phyloP scores from a whole-genome alignment of 2,888 invertebrate genomes.

The Muschampia plurimacula region DNA sequence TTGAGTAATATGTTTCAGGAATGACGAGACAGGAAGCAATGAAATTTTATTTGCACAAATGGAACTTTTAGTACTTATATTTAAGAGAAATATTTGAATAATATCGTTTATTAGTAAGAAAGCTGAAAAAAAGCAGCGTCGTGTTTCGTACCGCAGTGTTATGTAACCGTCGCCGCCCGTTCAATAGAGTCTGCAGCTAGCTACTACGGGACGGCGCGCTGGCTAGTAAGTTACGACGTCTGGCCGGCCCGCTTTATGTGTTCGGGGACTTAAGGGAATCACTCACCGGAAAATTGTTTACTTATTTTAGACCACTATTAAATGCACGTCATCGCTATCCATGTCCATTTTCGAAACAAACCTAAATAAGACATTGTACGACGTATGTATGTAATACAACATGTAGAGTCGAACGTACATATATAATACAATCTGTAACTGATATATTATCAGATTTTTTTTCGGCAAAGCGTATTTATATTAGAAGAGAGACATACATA shows the following conservation, averaged over 20 bases:
- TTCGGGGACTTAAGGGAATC: slow-evolving; percentile 51
- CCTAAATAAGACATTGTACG: slow-evolving; percentile 5
- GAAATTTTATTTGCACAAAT: slow-evolving; percentile 5
- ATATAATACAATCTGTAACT: too few relatives aligned
- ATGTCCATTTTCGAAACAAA: slow-evolving; percentile 21
- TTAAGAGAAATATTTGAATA: slow-evolving; percentile 48
- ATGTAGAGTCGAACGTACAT: too few relatives aligned
- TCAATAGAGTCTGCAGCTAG: slow-evolving; percentile 66
- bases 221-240: slow-evolving; percentile 56
- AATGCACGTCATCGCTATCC: slow-evolving; percentile 10
- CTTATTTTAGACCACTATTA: slow-evolving; percentile 31
- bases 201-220: slow-evolving; percentile 54
- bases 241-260: slow-evolving; percentile 54
- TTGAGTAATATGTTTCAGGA: slow-evolving; percentile 1
- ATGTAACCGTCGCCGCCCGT: slow-evolving; percentile 68
- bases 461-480: too few relatives aligned
- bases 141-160: slow-evolving; percentile 77
- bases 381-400: too few relatives aligned
- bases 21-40: slow-evolving; percentile 2
- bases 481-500: too few relatives aligned
- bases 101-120: slow-evolving; percentile 53
- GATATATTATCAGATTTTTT: too few relatives aligned
- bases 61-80: not conserved
- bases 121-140: slow-evolving; percentile 58
- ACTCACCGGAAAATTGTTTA: slow-evolving; percentile 57